Base-by-base conservation (phyloP, 37 sponge, comb jelly and placozoan genomes). In the Dysidea cf. avara region DNA sequence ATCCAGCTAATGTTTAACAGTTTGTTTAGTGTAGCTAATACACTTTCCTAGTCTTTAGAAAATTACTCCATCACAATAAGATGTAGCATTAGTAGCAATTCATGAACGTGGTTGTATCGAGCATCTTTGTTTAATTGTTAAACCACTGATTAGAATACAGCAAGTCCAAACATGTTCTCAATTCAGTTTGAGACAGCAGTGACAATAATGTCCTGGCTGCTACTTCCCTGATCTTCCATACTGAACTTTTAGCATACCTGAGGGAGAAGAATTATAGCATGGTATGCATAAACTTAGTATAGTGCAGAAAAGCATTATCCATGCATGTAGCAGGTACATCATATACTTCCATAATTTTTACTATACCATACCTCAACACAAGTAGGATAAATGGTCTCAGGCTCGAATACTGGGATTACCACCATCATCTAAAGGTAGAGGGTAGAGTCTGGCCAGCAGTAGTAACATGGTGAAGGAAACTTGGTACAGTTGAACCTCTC, bases 391-490 rank as follows among this genome's bases (percentile, higher is more conserved):
- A 83, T 2, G 65, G 64, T 0, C 56, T 18, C 12, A 89, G 64
- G 18, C 68, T 64, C 20, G 31, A n/a, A n/a, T n/a, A n/a, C n/a
- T 48, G 26, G 61, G 64, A 28, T 83, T 69, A 33, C 52, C 20
- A 17, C 53, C 39, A 26, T 80, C 81, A 74, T 80, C 80, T 12
- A 83, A 56, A 4, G 80, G 60, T 35, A 87, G 81, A 24, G 87
- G 83, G 38, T 70, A 82, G 24, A 91, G 76, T 32, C 76, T 59
- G 4, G 87, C 82, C 40, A 91, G 80, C 0, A 81, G 53, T 4
- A 91, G 69, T 72, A 86, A 82, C 69, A 91, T 63, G 17, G 77
- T n/a, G n/a, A n/a, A n/a, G n/a, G n/a, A n/a, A n/a, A n/a, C n/a
- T n/a, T n/a, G n/a, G n/a, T n/a, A n/a, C n/a, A n/a, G n/a, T n/a